phyloP scores from a whole-genome alignment of 1,140 invertebrate species.

The Psix sp. region DNA sequence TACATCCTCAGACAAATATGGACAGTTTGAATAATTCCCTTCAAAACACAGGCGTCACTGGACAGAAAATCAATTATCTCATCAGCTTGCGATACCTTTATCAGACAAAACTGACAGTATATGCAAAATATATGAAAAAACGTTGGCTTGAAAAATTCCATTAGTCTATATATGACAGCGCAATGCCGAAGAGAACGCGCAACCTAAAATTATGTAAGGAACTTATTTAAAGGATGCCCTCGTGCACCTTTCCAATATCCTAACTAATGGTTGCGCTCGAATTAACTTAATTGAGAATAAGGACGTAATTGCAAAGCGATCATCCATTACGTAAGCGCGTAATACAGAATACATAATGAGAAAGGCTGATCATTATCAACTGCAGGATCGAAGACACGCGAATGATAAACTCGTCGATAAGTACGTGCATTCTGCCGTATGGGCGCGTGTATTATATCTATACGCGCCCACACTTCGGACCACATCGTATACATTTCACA shows the following conservation, averaged over 20 bases:
- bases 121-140: too few species aligned
- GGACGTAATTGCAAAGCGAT: conserved; percentile 41
- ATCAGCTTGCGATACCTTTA: too few species aligned
- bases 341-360: conserved; percentile 51
- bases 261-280: conserved; percentile 13
- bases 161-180: not conserved
- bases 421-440: conserved; percentile 28
- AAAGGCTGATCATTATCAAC: conserved; percentile 31
- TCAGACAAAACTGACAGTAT: too few species aligned
- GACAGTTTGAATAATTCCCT: too few species aligned
- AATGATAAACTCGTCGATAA: conserved; percentile 52
- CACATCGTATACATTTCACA: conserved; percentile 50
- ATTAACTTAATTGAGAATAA: conserved; percentile 55
- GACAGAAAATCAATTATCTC: too few species aligned
- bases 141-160: not conserved
- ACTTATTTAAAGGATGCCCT: conserved; percentile 26
- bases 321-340: conserved; percentile 55
- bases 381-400: conserved; percentile 54
- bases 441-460: conserved; percentile 42
- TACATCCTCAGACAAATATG: too few species aligned
- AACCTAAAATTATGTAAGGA: conserved; percentile 26
- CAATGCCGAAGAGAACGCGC: not conserved
- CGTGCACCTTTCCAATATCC: conserved; percentile 51
- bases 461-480: conserved; percentile 47
- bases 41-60: too few species aligned